Evolutionary conservation across 30 jellyfish, hydroid and myxozoan species (phyloP).

Genomic region (Aurelia aurita): DNA sequence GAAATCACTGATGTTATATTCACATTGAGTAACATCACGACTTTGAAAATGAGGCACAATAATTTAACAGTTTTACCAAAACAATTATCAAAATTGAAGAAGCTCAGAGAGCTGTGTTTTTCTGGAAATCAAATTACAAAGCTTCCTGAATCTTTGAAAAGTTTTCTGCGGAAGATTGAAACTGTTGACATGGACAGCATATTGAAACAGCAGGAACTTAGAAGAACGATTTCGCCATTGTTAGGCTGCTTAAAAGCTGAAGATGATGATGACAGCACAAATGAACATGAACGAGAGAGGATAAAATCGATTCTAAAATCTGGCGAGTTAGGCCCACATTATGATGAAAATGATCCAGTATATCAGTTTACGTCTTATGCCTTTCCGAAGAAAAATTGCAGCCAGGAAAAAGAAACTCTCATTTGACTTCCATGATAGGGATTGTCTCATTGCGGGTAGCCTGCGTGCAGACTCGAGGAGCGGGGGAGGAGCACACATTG

Average conservation of each 20-base stretch:
- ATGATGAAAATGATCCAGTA: constrained; percentile 56
- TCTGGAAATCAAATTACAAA: constrained; percentile 33
- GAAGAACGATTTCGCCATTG: constrained; percentile 15
- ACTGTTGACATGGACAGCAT: constrained; percentile 29
- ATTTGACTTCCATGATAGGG: too few species aligned
- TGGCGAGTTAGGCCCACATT: not conserved
- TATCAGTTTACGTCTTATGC: constrained; percentile 67
- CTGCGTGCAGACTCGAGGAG: too few species aligned
- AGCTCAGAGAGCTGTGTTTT: constrained; percentile 37
- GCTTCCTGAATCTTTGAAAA: constrained; percentile 37
- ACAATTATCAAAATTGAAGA: constrained; percentile 44
- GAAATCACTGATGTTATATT: constrained; percentile 17
- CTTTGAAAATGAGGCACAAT: constrained; percentile 33
- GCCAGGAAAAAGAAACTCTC: constrained; percentile 44
- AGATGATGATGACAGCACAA: not conserved
- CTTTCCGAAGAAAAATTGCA: constrained; percentile 18
- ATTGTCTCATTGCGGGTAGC: too few species aligned
- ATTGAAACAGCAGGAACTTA: constrained; percentile 4
- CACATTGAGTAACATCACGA: constrained; percentile 29
- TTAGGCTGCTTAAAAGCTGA: constrained; percentile 36
- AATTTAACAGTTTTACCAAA: constrained; percentile 33
- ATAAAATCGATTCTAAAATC: too few species aligned
- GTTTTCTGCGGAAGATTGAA: constrained; percentile 34
- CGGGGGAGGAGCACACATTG: too few species aligned
- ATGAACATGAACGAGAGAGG: constrained; percentile 6